These are phyloP conservation scores for Brachyhypopomus occidentalis DNA, from an alignment of 2,113 vertebrate species.

Conservation along the genomic window DNA sequence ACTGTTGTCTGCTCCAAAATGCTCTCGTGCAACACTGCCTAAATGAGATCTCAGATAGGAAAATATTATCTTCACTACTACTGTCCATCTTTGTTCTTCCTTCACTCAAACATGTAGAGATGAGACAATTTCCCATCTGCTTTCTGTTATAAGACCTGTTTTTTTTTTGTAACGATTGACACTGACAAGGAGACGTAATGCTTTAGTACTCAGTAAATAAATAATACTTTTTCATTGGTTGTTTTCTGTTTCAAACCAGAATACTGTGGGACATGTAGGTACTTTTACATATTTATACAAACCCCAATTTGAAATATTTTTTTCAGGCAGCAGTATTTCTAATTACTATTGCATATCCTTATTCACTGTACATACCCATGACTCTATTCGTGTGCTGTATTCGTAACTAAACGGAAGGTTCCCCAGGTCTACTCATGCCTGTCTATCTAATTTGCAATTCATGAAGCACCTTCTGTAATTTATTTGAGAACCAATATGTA, in stretches of 20 bases:
- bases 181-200: no score
- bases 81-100: not conserved
- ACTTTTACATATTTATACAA: not conserved
- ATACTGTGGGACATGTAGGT: not conserved
- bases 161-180: not conserved
- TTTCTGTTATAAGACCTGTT: not conserved
- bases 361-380: not conserved
- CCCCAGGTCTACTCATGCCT: not conserved
- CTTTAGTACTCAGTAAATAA: no score
- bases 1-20: constrained; percentile 37
- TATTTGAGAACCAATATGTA: not conserved
- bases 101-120: not conserved
- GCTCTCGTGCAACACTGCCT: not conserved
- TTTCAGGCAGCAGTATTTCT: not conserved
- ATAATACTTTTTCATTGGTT: no score
- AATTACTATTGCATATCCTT: not conserved
- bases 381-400: not conserved
- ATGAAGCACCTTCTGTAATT: not conserved
- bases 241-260: no score
- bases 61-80: constrained; percentile 15
- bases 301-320: not conserved
- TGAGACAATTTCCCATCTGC: constrained; percentile 8
- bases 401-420: not conserved
- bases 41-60: constrained; percentile 18
- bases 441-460: not conserved